Evolutionary conservation across 2,888 invertebrate species (phyloP).

Genomic region (Drosophila siamana): DNA sequence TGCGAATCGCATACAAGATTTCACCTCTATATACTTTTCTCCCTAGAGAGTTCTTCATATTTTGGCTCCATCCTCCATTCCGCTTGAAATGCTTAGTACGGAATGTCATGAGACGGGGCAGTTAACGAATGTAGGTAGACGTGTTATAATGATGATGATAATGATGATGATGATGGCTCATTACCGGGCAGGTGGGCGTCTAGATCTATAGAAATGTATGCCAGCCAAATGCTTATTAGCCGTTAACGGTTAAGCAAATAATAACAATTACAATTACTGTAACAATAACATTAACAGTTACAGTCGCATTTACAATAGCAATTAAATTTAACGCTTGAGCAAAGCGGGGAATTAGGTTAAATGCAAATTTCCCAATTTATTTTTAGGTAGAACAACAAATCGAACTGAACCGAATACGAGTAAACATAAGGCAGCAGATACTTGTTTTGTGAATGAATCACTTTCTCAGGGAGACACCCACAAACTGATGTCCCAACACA

Average conservation of each 20-base stretch:
- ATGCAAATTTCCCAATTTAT: constrained; percentile 28
- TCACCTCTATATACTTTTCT: not conserved
- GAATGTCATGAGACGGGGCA: constrained; percentile 47
- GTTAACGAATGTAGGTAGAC: constrained; percentile 17
- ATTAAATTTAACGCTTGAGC: constrained; percentile 33
- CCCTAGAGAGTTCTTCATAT: not conserved
- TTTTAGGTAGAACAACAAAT: constrained; percentile 23
- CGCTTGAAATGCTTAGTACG: constrained; percentile 28
- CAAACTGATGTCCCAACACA: constrained; percentile 7
- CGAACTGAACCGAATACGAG: constrained; percentile 3
- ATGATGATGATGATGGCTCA: constrained; percentile 52
- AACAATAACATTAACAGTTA: constrained; percentile 32
- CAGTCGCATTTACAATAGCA: constrained; percentile 8
- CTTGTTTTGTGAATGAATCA: constrained; percentile 44
- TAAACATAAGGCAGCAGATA: constrained; percentile 10
- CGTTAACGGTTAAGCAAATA: constrained; percentile 45
- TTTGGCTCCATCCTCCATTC: too few species aligned
- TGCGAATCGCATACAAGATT: constrained; percentile 31
- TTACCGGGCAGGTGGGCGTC: constrained; percentile 43
- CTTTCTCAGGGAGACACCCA: constrained; percentile 36
- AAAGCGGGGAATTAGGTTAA: constrained; percentile 37
- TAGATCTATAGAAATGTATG: constrained; percentile 15
- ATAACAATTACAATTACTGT: not conserved
- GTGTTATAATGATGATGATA: constrained; percentile 24
- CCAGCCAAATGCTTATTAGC: constrained; percentile 25